Evolutionary conservation across 2,888 invertebrate species (phyloP).

Genomic region (Julus scandinavius): DNA sequence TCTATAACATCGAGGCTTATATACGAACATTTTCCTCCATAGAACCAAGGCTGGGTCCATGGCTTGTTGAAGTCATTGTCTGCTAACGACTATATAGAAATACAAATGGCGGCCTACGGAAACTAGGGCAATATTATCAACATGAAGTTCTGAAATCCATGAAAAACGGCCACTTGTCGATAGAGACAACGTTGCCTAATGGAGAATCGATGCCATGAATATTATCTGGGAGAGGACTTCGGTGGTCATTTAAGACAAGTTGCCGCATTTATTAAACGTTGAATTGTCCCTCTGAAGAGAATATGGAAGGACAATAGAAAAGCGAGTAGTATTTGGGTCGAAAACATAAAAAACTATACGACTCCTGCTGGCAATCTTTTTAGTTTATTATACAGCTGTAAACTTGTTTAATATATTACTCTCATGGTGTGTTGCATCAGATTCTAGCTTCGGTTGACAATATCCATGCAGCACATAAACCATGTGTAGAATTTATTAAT

Average conservation of each 20-base stretch:
- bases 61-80: not conserved
- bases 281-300: not conserved
- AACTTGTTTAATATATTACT: not conserved
- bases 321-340: not conserved
- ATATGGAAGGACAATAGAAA: not conserved
- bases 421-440: too few relatives aligned
- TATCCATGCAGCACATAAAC: too few relatives aligned
- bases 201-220: constrained; percentile 18
- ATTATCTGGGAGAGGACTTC: not conserved
- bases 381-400: not conserved
- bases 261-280: constrained; percentile 10
- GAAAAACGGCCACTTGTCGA: constrained; percentile 10
- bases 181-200: not conserved
- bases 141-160: not conserved
- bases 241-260: not conserved
- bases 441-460: too few relatives aligned
- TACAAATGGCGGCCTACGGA: not conserved
- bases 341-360: not conserved
- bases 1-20: not conserved
- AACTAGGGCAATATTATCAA: constrained; percentile 18
- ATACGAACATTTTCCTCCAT: not conserved
- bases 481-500: too few relatives aligned
- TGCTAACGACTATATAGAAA: not conserved
- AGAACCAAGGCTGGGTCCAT: not conserved
- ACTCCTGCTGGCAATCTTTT: not conserved